Percentiles rank a stretch among this genome's conserved stretches.
Evolutionary conservation across 1,140 invertebrate genomes (phyloP).

Genomic region (Cyclargus thomasi): DNA sequence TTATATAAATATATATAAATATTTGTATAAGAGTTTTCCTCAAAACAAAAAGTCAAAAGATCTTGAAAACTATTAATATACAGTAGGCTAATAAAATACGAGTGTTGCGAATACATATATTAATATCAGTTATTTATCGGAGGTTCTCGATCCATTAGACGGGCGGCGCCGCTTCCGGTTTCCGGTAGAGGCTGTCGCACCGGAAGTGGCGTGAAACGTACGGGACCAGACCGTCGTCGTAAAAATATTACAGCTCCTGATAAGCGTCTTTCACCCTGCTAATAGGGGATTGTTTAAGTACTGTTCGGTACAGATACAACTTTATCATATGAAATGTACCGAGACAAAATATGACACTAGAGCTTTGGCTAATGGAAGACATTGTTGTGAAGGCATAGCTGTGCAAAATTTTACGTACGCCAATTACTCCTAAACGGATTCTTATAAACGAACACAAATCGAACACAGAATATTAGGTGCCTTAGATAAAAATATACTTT

Average conservation of each 20-base stretch:
- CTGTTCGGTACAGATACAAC: neutral
- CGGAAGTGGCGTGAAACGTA: slow-evolving; percentile 19
- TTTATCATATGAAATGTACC: too few relatives aligned
- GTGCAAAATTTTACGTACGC: too few relatives aligned
- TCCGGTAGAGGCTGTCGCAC: slow-evolving; percentile 27
- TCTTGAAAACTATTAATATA: neutral
- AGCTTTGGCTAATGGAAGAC: too few relatives aligned
- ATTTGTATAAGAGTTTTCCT: too few relatives aligned
- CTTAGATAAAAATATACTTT: too few relatives aligned
- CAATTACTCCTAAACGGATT: too few relatives aligned
- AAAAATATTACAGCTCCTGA: slow-evolving; percentile 10
- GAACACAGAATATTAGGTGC: too few relatives aligned
- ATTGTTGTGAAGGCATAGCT: too few relatives aligned
- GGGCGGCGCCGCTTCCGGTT: slow-evolving; percentile 27
- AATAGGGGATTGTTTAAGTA: neutral
- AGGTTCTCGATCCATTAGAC: slow-evolving; percentile 31
- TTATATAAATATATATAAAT: too few relatives aligned
- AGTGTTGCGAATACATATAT: slow-evolving; percentile 3
- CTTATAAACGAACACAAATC: too few relatives aligned
- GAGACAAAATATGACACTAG: too few relatives aligned
- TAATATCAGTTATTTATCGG: slow-evolving; percentile 11
- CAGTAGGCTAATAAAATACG: neutral
- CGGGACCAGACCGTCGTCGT: neutral
- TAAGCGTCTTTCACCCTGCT: neutral
- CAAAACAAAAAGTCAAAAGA: neutral